These are phyloP conservation scores for Xenopus petersii DNA, from an alignment of 2,797 vertebrate species.

Conservation along the genomic window DNA sequence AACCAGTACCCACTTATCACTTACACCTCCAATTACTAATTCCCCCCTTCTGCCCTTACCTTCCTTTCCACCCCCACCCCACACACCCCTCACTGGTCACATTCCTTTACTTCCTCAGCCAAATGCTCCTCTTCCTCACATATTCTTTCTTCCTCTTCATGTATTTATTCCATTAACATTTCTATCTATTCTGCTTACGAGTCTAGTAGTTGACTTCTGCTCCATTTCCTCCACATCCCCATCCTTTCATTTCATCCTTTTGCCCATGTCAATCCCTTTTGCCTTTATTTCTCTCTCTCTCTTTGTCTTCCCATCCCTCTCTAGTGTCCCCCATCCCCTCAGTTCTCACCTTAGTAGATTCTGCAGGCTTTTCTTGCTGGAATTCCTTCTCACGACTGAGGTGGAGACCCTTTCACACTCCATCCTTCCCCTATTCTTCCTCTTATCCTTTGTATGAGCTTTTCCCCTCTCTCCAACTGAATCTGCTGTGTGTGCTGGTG, in stretches of 20 bases:
- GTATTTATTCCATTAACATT: too few species aligned
- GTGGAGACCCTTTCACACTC: conserved; percentile 60
- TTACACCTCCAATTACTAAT: too few species aligned
- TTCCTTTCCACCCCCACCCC: too few species aligned
- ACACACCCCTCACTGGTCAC: too few species aligned
- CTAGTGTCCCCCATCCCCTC: background rate
- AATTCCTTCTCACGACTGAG: conserved; percentile 70
- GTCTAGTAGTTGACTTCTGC: background rate
- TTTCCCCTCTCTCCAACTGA: background rate
- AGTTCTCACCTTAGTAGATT: conserved; percentile 78
- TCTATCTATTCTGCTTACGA: background rate
- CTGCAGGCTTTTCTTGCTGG: conserved; percentile 77
- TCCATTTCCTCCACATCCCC: background rate
- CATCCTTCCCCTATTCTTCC: background rate
- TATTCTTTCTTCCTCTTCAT: too few species aligned
- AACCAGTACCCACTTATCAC: too few species aligned
- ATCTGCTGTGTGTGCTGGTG: too few species aligned
- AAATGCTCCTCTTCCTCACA: too few species aligned
- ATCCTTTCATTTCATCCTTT: background rate
- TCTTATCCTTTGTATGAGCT: conserved; percentile 20
- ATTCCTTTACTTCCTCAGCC: too few species aligned
- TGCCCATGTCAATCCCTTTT: background rate
- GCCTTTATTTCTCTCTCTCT: background rate
- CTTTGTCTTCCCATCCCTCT: background rate
- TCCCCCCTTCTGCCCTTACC: too few species aligned